Evolutionary conservation across 2,888 invertebrate genomes (phyloP), one percentile per base, ranked within the genome.

Genomic region (Cephus sareptanus): DNA sequence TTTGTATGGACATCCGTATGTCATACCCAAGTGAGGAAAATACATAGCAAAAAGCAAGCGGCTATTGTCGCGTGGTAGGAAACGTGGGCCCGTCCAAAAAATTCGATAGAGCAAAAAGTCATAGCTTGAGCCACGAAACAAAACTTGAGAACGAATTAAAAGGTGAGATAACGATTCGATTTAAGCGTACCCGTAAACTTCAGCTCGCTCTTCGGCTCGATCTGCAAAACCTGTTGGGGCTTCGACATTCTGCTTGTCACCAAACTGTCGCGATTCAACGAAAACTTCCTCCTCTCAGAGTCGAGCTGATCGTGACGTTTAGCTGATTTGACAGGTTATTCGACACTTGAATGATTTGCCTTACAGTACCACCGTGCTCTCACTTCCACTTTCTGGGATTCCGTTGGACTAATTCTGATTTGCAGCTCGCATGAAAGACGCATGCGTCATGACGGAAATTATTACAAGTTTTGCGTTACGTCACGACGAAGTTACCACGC

Each of bases 151-250:
- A 71, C 31, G 30, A 37, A 71, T 40, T 68, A 34, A 78, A 37
- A 75, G 73, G 34, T 33, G 56, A 75, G 69, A 80, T 73, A 75
- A 83, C 79, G 79, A 82, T 75, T 80, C 30, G 23, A 77, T 69
- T 77, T 76, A 40, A 79, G 92, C 95, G 95, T 93, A 97, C 98
- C 97, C 94, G 95, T 94, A 93, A 98, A 98, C 94, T 95, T 96
- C 89, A 98, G 94, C 93, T 97, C 98, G 93, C 94, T 94, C 93
- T 95, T 95, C 88, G 98, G 98, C 90, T 97, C 96, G 94, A 98
- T 96, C 92, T 94, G 93, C 92, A 98, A 93, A 92, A 97, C 94
- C 92, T 96, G 96, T 92, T 96, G 96, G 88, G 94, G 94, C 91
- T 94, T 95, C 90, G 94, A 93, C 94, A 94, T 94, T 92, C 91